Conservation (phyloP, 1,140 invertebrate species). For the Cydia fagiglandana region DNA sequence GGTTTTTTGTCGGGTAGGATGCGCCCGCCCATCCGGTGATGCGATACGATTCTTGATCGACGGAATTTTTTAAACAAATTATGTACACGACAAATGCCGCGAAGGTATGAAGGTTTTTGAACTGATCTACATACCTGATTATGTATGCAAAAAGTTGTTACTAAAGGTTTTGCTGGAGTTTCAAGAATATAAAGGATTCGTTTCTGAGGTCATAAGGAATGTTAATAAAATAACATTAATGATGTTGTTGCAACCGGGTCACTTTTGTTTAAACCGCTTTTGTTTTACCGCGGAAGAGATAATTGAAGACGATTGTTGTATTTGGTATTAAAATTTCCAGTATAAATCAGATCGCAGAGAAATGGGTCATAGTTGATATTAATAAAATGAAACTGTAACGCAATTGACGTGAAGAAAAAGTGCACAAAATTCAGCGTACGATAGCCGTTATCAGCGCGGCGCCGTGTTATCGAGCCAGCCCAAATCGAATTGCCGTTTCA, state of each 20-base stretch:
- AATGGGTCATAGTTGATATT: neutral
- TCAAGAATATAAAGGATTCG: too few relatives aligned
- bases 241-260: too few relatives aligned
- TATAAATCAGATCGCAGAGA: neutral
- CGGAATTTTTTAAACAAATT: constrained; percentile 29
- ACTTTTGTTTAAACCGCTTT: too few relatives aligned
- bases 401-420: constrained; percentile 18
- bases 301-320: too few relatives aligned
- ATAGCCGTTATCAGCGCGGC: constrained; percentile 26
- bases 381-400: constrained; percentile 1
- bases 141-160: too few relatives aligned
- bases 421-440: constrained; percentile 21
- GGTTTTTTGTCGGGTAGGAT: constrained; percentile 27
- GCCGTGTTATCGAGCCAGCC: constrained; percentile 19
- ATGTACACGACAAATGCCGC: neutral
- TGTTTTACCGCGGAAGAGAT: too few relatives aligned
- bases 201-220: too few relatives aligned
- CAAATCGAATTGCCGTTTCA: constrained; percentile 30
- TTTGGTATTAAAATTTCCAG: too few relatives aligned
- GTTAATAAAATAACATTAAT: too few relatives aligned
- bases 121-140: neutral
- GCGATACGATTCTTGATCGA: constrained; percentile 22
- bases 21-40: constrained; percentile 17
- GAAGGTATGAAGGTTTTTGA: neutral
- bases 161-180: too few relatives aligned